A percentile compares a stretch with the other conserved stretches of the same genome.
These are phyloP conservation scores for Chelonus insularis DNA, from an alignment of 1,140 invertebrate species.

Conservation along the genomic window DNA sequence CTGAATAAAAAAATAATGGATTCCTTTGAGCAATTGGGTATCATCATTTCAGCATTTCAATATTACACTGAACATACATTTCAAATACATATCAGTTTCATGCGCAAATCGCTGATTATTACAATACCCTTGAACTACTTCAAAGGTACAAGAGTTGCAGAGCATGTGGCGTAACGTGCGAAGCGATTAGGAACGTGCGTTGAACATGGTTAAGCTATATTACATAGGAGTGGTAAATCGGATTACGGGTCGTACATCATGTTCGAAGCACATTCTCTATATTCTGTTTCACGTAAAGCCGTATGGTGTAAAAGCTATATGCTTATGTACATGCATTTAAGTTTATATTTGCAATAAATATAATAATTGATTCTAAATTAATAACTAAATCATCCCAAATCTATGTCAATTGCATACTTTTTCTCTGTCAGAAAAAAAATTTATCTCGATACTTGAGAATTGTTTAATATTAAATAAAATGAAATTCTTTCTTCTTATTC, in stretches of 20 bases:
- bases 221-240: conserved; percentile 27
- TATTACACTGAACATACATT: too few species aligned
- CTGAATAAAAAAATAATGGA: too few species aligned
- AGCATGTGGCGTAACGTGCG: conserved; percentile 27
- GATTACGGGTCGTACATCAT: conserved; percentile 31
- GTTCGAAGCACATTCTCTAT: conserved; percentile 21
- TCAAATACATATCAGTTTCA: too few species aligned
- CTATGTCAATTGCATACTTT: too few species aligned
- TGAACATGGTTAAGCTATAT: conserved; percentile 21
- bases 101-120: background rate
- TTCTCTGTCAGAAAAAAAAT: too few species aligned
- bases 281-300: conserved; percentile 12
- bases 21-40: too few species aligned
- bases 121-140: conserved; percentile 2
- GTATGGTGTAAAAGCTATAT: conserved; percentile 22
- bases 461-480: too few species aligned
- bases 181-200: conserved; percentile 27
- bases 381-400: too few species aligned
- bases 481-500: too few species aligned
- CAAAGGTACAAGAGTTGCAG: background rate
- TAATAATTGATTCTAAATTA: background rate
- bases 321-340: conserved; percentile 6
- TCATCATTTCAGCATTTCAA: too few species aligned
- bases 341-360: background rate
- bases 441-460: too few species aligned